phyloP scores from a whole-genome alignment of 2,888 invertebrate species.

The Gisinianus flammeolus region DNA sequence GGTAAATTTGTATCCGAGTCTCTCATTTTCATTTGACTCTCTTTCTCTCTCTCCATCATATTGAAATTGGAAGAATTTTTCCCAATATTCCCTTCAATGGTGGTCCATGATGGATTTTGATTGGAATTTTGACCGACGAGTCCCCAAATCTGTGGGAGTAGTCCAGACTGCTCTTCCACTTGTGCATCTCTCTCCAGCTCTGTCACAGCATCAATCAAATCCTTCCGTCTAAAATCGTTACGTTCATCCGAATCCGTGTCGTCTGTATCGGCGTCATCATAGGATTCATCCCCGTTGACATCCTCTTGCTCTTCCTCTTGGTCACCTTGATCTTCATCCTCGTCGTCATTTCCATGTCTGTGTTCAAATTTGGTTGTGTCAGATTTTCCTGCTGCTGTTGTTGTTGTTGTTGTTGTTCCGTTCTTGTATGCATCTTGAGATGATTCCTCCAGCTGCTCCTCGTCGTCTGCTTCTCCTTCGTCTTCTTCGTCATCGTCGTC shows the following conservation, averaged over 20 bases:
- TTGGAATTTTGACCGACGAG: conserved; percentile 42
- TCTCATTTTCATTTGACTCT: not conserved
- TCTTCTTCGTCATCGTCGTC: not conserved
- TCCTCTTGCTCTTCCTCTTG: not conserved
- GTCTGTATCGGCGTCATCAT: not conserved
- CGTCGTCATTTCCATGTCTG: not conserved
- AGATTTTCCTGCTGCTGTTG: no score
- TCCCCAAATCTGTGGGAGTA: conserved; percentile 42
- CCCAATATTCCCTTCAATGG: not conserved
- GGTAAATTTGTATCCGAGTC: not conserved
- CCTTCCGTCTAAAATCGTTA: conserved; percentile 8
- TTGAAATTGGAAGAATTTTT: not conserved
- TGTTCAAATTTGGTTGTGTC: not conserved
- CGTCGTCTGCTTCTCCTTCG: not conserved
- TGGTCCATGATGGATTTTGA: no score
- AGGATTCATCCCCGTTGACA: not conserved
- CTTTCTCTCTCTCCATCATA: no score
- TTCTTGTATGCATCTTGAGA: not conserved
- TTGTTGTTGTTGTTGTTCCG: not conserved
- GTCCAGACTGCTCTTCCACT: conserved; percentile 41
- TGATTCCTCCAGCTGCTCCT: not conserved
- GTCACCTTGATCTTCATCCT: conserved; percentile 4
- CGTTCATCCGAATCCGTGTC: not conserved
- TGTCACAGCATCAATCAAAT: conserved; percentile 46
- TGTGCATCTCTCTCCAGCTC: conserved; percentile 49